Conservation (phyloP, 2,888 invertebrate genomes). For the Thymelicus sylvestris region DNA sequence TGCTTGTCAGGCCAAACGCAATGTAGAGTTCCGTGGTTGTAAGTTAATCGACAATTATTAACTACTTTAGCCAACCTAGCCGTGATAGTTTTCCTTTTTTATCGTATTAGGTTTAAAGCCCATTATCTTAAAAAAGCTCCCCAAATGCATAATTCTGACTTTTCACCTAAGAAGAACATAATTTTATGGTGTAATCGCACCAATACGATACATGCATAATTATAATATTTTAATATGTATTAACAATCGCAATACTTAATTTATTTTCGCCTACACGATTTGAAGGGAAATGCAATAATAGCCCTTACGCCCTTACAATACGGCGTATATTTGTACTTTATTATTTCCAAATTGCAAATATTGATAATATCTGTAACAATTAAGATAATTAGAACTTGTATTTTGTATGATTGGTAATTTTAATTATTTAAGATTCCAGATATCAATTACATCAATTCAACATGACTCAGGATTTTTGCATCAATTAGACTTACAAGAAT, state of each 20-base stretch:
- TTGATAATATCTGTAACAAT: constrained; percentile 22
- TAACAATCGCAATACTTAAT: constrained; percentile 8
- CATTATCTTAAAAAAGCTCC: too few relatives aligned
- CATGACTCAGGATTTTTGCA: too few relatives aligned
- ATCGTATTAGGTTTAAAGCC: too few relatives aligned
- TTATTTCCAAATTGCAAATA: constrained; percentile 7
- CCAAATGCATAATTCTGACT: too few relatives aligned
- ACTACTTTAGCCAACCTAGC: too few relatives aligned
- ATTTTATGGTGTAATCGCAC: too few relatives aligned
- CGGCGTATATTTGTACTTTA: not conserved
- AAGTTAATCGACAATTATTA: too few relatives aligned
- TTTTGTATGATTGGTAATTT: not conserved
- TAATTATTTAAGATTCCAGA: not conserved
- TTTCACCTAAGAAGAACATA: too few relatives aligned
- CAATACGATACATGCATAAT: not conserved
- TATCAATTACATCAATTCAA: not conserved
- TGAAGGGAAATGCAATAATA: not conserved
- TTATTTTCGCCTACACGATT: constrained; percentile 19
- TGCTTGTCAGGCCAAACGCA: too few relatives aligned
- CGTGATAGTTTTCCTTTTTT: too few relatives aligned
- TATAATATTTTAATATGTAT: not conserved
- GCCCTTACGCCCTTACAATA: not conserved
- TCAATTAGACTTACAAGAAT: too few relatives aligned
- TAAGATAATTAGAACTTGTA: constrained; percentile 14
- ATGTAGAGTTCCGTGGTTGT: too few relatives aligned